A percentile compares a stretch with the other conserved stretches of the same genome.
phyloP scores from a whole-genome alignment of 1,140 invertebrate species.

The Drosophila simulans region DNA sequence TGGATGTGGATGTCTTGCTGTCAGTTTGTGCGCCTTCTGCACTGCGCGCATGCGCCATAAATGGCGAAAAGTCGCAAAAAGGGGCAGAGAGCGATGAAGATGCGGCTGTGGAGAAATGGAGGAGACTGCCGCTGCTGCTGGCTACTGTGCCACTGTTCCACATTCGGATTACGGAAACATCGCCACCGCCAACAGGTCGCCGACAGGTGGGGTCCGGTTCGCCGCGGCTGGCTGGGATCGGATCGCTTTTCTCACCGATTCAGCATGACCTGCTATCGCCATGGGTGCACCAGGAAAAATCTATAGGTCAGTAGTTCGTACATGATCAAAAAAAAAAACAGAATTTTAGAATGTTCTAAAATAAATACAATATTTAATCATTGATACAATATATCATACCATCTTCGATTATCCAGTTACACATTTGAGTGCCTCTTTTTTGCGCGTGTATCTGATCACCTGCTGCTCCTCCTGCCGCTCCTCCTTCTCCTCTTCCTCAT shows the following conservation, averaged over 20 bases:
- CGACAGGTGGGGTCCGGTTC: conserved; percentile 69
- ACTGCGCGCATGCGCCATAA: conserved; percentile 52
- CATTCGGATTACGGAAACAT: conserved; percentile 80
- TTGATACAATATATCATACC: too few species aligned
- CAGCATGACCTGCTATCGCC: conserved; percentile 45
- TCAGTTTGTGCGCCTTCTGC: conserved; percentile 51
- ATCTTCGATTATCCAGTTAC: background rate
- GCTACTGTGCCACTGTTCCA: conserved; percentile 78
- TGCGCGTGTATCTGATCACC: background rate
- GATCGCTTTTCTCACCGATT: conserved; percentile 63
- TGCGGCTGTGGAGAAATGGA: conserved; percentile 17
- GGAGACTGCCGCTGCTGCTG: conserved; percentile 15
- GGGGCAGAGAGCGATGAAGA: conserved; percentile 13
- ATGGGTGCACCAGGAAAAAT: conserved; percentile 14
- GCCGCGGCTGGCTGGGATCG: conserved; percentile 19
- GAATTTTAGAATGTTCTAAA: too few species aligned
- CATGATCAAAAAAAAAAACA: too few species aligned
- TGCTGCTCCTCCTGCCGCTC: conserved; percentile 6
- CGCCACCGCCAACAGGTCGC: conserved; percentile 37
- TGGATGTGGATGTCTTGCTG: conserved; percentile 24
- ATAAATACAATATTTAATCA: too few species aligned
- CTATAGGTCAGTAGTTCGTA: background rate
- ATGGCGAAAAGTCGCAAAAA: conserved; percentile 30
- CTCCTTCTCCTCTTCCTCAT: conserved; percentile 8
- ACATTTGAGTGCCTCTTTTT: background rate